Base-by-base conservation (phyloP, 2,797 vertebrate species). In the Psittacula derbiana region DNA sequence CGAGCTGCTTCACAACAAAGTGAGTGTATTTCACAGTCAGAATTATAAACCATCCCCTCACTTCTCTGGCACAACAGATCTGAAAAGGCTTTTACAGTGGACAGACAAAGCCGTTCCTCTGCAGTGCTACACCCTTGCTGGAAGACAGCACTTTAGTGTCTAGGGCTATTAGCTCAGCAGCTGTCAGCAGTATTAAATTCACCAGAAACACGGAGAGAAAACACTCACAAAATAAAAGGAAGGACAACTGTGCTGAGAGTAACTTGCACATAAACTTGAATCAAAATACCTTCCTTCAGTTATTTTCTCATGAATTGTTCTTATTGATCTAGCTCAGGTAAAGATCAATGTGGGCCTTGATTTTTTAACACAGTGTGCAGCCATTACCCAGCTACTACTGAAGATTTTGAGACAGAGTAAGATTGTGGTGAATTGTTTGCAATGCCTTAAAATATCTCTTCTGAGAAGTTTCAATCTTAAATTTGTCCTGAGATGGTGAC, bases 111-210 rank as follows among this genome's bases (percentile, higher is more conserved):
- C 78, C 67, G 2, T 66, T 95, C 50, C 74, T 88, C 90, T 86
- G 80, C 83, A 84, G 49, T 27, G 73, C 86, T 95, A 24, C 92
- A 72, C 76, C 83, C 76, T 69, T 73, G 38, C 86, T 90, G 62
- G 88, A 75, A 94, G 78, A 84, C 64, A 95, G 92, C 52, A 10
- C 66, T 86, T 74, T 4, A 62, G 20, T 43, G 69, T 92, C 83
- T 53, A 49, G 92, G 83, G 73, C 86, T 92, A 53, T 82, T 88
- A 95, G 72, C 82, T 95, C 72, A 79, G 93, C 88, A 94, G 76
- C 92, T 97, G 88, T 70, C 88, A 90, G 80, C 78, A 73, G 60
- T 19, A 91, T 93, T 94, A 93, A 93, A 94, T 95, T 84, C 78
- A 76, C 66, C 74, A 83, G 74, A 67, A 94, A 60, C 70, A 50